These are phyloP conservation scores for Synanthedon vespiformis DNA, from an alignment of 2,888 invertebrate genomes.

Conservation along the genomic window DNA sequence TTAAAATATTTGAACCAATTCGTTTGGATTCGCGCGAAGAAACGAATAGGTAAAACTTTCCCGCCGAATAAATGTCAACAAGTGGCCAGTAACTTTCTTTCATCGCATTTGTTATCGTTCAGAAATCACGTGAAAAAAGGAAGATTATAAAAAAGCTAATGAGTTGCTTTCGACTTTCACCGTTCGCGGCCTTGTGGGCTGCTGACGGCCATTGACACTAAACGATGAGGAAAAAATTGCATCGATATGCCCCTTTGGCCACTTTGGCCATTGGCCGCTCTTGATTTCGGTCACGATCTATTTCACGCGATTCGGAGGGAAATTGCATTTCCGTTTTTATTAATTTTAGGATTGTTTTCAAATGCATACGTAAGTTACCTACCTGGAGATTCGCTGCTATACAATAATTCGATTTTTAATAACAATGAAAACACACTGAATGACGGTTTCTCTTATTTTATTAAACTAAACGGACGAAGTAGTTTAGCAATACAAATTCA, in stretches of 20 bases:
- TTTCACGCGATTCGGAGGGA: constrained; percentile 13
- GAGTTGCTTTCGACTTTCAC: constrained; percentile 55
- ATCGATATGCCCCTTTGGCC: constrained; percentile 7
- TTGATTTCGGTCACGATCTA: constrained; percentile 30
- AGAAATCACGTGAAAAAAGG: constrained; percentile 10
- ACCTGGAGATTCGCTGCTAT: too few relatives aligned
- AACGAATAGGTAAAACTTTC: background rate
- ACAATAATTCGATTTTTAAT: too few relatives aligned
- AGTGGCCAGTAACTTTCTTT: background rate
- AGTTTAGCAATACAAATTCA: too few relatives aligned
- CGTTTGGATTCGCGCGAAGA: background rate
- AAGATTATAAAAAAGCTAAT: constrained; percentile 22
- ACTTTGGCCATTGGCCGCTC: constrained; percentile 12
- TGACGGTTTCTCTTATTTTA: too few relatives aligned
- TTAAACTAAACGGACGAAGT: too few relatives aligned
- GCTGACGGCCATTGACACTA: constrained; percentile 33
- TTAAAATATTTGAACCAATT: too few relatives aligned
- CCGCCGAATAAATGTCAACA: background rate
- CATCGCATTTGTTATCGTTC: constrained; percentile 2
- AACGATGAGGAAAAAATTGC: constrained; percentile 28
- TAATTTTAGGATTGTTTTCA: too few relatives aligned
- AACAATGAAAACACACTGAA: too few relatives aligned
- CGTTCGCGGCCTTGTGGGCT: constrained; percentile 32
- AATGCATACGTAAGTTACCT: too few relatives aligned
- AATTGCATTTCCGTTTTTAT: constrained; percentile 3